These are phyloP conservation scores for Arion vulgaris DNA, from an alignment of 1,140 invertebrate species.

Conservation along the genomic window DNA sequence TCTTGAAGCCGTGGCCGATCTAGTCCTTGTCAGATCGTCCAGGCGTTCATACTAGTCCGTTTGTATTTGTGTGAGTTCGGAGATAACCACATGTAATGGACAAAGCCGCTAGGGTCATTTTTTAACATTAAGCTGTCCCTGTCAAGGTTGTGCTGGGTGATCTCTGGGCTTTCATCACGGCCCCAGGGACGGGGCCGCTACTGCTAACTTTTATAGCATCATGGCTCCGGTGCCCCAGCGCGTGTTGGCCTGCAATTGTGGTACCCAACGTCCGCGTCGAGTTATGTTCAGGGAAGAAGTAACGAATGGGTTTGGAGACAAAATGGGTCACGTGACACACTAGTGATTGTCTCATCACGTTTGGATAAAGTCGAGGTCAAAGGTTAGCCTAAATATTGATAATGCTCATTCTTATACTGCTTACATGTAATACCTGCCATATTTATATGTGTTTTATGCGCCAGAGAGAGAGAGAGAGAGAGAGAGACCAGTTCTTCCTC, in stretches of 20 bases:
- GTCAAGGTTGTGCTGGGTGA: slow-evolving; percentile 21
- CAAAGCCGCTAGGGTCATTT: slow-evolving; percentile 37
- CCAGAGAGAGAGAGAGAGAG: no score
- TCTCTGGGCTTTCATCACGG: slow-evolving; percentile 9
- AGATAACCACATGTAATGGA: slow-evolving; percentile 40
- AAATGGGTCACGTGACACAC: slow-evolving; percentile 13
- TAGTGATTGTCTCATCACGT: neutral
- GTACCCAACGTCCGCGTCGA: neutral
- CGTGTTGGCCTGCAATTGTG: neutral
- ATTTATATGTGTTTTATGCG: no score
- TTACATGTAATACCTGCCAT: no score
- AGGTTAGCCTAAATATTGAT: no score
- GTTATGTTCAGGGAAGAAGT: neutral
- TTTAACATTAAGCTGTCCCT: slow-evolving; percentile 20
- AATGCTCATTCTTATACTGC: no score
- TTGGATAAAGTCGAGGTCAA: neutral
- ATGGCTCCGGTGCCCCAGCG: slow-evolving; percentile 1
- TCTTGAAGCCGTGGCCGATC: neutral
- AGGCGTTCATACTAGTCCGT: slow-evolving; percentile 7
- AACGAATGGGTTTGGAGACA: neutral
- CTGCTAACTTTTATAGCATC: neutral
- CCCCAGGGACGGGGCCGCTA: neutral
- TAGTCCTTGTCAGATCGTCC: neutral
- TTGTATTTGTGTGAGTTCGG: neutral
- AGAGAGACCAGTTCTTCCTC: no score